Evolutionary conservation across 2,113 vertebrate species (phyloP).

Genomic region (Psilopsiagon aurifrons): DNA sequence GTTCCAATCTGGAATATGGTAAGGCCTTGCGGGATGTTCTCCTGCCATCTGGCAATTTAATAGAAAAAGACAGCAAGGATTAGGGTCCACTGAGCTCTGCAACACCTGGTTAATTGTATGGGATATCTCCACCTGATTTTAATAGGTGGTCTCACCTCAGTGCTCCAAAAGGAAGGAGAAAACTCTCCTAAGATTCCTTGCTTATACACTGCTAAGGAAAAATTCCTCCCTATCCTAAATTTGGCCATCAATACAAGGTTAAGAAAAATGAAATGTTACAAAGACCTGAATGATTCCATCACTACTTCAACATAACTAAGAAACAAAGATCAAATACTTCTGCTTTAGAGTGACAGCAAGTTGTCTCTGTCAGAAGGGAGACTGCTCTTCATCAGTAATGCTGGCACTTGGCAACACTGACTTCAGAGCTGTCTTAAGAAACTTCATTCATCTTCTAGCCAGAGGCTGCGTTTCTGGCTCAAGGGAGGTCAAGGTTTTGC

Average conservation of each 20-base stretch:
- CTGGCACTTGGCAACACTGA: neutral
- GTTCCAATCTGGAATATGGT: conserved; percentile 48
- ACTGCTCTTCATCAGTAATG: neutral
- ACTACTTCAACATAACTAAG: conserved; percentile 9
- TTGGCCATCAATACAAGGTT: conserved; percentile 9
- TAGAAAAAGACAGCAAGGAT: conserved; percentile 8
- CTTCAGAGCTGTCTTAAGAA: neutral
- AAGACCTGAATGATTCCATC: neutral
- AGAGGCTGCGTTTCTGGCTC: neutral
- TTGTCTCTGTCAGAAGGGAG: neutral
- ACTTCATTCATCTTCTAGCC: neutral
- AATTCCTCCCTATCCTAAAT: neutral
- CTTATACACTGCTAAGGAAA: neutral
- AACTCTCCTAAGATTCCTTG: neutral
- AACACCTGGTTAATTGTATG: neutral
- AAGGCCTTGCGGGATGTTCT: neutral
- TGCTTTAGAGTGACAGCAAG: neutral
- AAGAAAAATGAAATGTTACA: conserved; percentile 42
- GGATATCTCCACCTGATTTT: neutral
- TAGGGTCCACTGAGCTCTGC: neutral
- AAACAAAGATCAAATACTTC: neutral
- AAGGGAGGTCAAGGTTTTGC: neutral
- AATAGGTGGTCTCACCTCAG: neutral
- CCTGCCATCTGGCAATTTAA: conserved; percentile 27
- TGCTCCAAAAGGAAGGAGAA: neutral